phyloP scores from a whole-genome alignment of 2,113 vertebrate genomes.

The Periophthalmodon schlosseri region DNA sequence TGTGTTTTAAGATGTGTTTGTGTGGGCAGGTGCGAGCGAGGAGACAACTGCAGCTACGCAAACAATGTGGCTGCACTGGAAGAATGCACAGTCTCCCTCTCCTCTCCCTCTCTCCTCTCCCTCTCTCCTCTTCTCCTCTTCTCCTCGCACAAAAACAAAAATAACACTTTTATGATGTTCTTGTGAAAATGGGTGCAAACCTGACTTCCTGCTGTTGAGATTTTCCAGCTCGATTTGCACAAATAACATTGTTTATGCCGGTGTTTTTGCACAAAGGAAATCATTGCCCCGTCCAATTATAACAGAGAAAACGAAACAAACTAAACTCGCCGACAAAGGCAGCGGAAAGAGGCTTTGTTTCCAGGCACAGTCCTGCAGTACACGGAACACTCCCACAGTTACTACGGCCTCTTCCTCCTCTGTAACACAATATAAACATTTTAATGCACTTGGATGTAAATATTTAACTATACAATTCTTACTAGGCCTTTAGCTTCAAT shows the following conservation, averaged over 20 bases:
- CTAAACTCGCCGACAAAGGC: background rate
- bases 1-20: constrained; percentile 6
- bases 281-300: background rate
- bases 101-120: too few species aligned
- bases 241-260: constrained; percentile 7
- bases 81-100: background rate
- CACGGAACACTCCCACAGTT: background rate
- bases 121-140: background rate
- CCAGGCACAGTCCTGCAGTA: background rate
- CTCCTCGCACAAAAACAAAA: constrained; percentile 5
- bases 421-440: background rate
- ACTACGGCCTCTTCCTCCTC: background rate
- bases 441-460: background rate
- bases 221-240: background rate
- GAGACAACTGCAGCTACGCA: constrained; percentile 1
- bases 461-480: too few species aligned
- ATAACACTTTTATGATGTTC: constrained; percentile 7
- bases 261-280: background rate
- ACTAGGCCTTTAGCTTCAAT: too few species aligned
- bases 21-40: background rate
- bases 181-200: background rate
- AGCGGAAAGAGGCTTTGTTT: background rate
- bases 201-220: constrained; percentile 9
- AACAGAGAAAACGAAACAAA: background rate
- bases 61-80: constrained; percentile 3